Evolutionary conservation across 2,797 vertebrate species (phyloP).

Genomic region (Oryzias sinensis): DNA sequence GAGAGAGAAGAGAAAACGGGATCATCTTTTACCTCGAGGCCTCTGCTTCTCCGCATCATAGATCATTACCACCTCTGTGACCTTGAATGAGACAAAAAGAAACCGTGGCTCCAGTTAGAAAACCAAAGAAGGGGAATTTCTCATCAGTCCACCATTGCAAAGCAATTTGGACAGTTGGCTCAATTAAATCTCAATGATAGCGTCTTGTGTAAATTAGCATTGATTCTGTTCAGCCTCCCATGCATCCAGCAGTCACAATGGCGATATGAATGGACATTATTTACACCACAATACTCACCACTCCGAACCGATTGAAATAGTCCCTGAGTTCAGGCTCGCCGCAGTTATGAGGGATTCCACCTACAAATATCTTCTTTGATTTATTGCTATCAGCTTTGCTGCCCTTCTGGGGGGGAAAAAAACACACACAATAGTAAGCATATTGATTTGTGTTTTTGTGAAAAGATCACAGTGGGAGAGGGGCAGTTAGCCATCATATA

Average conservation of each 20-base stretch:
- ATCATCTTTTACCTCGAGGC: slow-evolving; percentile 99
- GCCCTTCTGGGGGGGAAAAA: slow-evolving; percentile 87
- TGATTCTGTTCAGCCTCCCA: slow-evolving; percentile 58
- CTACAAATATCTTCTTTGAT: slow-evolving; percentile 99
- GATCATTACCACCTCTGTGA: slow-evolving; percentile 99
- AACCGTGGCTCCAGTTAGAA: slow-evolving; percentile 67
- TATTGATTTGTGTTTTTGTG: slow-evolving; percentile 66
- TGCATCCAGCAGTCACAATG: slow-evolving; percentile 45
- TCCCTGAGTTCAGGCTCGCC: slow-evolving; percentile 99
- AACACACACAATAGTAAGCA: slow-evolving; percentile 61
- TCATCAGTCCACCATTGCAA: slow-evolving; percentile 46
- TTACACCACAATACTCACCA: slow-evolving; percentile 86
- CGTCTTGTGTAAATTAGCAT: slow-evolving; percentile 17
- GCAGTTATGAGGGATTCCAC: slow-evolving; percentile 99
- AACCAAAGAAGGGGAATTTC: slow-evolving; percentile 35
- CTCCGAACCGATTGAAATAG: slow-evolving; percentile 99
- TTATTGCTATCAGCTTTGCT: slow-evolving; percentile 98
- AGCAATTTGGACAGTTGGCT: slow-evolving; percentile 32
- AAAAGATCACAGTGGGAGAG: slow-evolving; percentile 53
- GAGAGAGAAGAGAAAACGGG: slow-evolving; percentile 78
- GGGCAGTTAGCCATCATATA: slow-evolving; percentile 69
- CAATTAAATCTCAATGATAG: slow-evolving; percentile 10
- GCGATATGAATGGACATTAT: slow-evolving; percentile 36
- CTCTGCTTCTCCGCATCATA: slow-evolving; percentile 99
- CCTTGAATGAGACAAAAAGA: slow-evolving; percentile 85